Percentiles rank a stretch among this genome's conserved stretches.
Evolutionary conservation across 2,113 vertebrate species (phyloP).

Genomic region (Ptychochromis oligacanthus): DNA sequence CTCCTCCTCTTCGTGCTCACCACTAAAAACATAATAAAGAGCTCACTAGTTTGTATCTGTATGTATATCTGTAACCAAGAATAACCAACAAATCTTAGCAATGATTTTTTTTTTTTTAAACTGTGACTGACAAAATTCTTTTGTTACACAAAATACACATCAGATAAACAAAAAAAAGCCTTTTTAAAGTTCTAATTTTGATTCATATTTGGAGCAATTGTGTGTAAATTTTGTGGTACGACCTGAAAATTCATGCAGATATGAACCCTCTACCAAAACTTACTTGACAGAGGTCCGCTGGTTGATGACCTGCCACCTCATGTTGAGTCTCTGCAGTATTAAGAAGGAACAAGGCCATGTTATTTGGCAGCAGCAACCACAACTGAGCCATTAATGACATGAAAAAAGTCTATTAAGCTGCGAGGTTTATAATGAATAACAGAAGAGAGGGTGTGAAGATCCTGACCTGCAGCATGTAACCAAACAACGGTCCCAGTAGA

Average conservation of each 20-base stretch:
- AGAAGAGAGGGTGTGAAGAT: not conserved
- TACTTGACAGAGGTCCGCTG: conserved; percentile 89
- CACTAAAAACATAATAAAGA: conserved; percentile 54
- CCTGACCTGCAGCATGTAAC: conserved; percentile 91
- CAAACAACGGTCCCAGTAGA: conserved; percentile 91
- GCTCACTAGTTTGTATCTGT: not conserved
- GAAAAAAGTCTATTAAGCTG: not conserved
- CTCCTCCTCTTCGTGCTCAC: conserved; percentile 77
- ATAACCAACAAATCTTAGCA: not conserved
- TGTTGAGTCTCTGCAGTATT: conserved; percentile 86
- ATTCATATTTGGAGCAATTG: not conserved
- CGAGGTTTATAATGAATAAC: not conserved
- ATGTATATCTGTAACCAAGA: fast-evolving
- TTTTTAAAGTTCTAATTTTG: not conserved
- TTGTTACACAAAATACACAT: not conserved
- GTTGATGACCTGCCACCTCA: conserved; percentile 93
- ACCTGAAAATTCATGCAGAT: not conserved
- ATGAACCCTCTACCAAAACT: conserved; percentile 45
- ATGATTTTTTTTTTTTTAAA: not conserved
- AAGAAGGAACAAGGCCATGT: conserved; percentile 13
- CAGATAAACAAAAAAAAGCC: not conserved
- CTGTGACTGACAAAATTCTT: not conserved
- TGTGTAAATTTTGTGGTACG: not conserved
- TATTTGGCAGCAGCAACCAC: not conserved
- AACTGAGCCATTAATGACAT: no score